Percentiles rank a stretch among this genome's conserved stretches.
phyloP scores from a whole-genome alignment of 2,888 invertebrate genomes.

The Dioctria rufipes region DNA sequence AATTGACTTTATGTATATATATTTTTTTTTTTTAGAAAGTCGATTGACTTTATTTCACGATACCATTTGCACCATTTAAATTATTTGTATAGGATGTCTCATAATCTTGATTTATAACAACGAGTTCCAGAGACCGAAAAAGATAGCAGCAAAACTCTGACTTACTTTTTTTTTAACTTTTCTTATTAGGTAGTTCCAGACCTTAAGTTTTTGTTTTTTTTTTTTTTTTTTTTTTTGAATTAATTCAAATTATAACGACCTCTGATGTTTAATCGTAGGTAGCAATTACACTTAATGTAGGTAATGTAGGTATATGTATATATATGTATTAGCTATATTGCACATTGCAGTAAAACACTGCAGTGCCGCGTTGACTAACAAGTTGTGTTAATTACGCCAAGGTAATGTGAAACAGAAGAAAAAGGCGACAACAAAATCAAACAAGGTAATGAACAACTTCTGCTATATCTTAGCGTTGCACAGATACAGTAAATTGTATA shows the following conservation, averaged over 20 bases:
- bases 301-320: slow-evolving; percentile 26
- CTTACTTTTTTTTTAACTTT: too few relatives aligned
- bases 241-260: slow-evolving; percentile 12
- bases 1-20: too few relatives aligned
- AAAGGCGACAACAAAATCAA: background rate
- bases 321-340: slow-evolving; percentile 49
- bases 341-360: slow-evolving; percentile 56
- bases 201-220: background rate
- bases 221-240: background rate
- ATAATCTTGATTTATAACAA: too few relatives aligned
- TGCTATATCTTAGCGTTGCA: background rate
- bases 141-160: too few relatives aligned
- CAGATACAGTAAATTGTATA: too few relatives aligned
- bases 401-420: slow-evolving; percentile 12
- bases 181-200: too few relatives aligned
- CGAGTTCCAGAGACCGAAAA: too few relatives aligned
- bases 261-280: background rate
- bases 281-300: background rate
- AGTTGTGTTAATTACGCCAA: slow-evolving; percentile 61
- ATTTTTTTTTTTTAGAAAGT: too few relatives aligned
- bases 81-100: too few relatives aligned
- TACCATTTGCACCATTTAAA: too few relatives aligned
- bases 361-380: slow-evolving; percentile 60
- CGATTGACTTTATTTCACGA: too few relatives aligned
- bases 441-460: background rate